phyloP scores from a whole-genome alignment of 53 echinoderm and acorn worm genomes.

The Astropecten irregularis region DNA sequence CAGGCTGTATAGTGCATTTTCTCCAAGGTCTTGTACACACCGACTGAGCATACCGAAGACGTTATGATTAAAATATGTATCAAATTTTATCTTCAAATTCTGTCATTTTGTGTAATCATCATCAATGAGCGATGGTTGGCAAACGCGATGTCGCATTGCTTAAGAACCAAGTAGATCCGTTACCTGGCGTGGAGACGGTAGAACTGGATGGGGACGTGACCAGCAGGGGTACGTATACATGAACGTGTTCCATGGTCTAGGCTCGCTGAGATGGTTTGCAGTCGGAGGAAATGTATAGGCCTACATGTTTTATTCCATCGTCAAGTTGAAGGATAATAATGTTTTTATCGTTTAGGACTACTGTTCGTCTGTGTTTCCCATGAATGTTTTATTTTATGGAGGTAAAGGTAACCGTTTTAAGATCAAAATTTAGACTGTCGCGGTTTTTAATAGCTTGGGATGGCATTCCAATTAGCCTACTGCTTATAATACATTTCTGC shows the following conservation, averaged over 20 bases:
- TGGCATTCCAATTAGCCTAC: no score
- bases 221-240: background rate
- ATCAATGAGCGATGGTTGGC: no score
- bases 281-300: background rate
- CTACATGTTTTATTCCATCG: background rate
- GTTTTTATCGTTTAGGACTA: background rate
- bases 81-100: no score
- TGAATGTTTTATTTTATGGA: background rate
- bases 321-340: background rate
- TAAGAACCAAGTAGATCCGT: constrained; percentile 17
- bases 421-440: no score
- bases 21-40: no score
- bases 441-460: no score
- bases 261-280: background rate
- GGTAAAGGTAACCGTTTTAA: no score
- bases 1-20: no score
- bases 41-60: no score
- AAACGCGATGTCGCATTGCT: background rate
- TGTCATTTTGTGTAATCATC: no score
- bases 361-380: background rate
- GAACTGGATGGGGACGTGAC: background rate
- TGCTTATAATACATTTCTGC: no score
- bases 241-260: background rate
- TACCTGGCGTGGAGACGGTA: constrained; percentile 4
- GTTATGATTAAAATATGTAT: no score